Base-by-base conservation (phyloP, 2,888 invertebrate genomes). In the Itoplectis maculator region DNA sequence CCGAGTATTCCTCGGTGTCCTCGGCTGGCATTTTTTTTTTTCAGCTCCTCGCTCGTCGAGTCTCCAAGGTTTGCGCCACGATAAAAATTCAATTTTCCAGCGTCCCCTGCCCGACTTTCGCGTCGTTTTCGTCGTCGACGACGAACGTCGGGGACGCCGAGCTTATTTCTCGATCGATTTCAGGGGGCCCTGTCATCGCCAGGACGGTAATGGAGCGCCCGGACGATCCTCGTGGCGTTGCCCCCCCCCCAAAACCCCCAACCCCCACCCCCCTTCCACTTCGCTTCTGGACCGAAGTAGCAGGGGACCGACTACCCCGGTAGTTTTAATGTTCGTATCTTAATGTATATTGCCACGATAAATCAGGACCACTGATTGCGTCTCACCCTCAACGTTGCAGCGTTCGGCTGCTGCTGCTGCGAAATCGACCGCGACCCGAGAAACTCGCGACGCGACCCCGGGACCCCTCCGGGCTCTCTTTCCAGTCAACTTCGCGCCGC, bases 311-410 rank as follows among this genome's bases (percentile, higher is more conserved):
- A 89, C 91, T 92, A 92, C 91, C 90, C 92, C 75, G 85, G 84
- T 89, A 91, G 92, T 92, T 92, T 92, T 92, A 92, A 92, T 92
- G 92, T 90, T 89, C 91, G 91, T 92, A 92, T 92, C 92, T 92
- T 92, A 92, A 92, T 92, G 92, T 92, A 92, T 92, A 92, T 92
- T 92, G 92, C 92, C 88, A 85, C 91, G 89, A 92, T 92, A 92
- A 92, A 92, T 92, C 92, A 92, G 89, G 89, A 88, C 88, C 92
- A 91, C 92, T 92, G 92, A 92, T 92, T 92, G 92, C 91, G 90
- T 90, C 89, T 87, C 88, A 89, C 90, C 90, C 90, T 68, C 66
- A 51, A 70, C 69, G 76, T 77, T 74, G 63, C 77, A 23, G 51
- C 68, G 68, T 51, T n/a, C n/a, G 29, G 29, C 35, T 35, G 66